These are phyloP conservation scores for Otis tarda DNA, from an alignment of 2,113 vertebrate species.

Conservation along the genomic window DNA sequence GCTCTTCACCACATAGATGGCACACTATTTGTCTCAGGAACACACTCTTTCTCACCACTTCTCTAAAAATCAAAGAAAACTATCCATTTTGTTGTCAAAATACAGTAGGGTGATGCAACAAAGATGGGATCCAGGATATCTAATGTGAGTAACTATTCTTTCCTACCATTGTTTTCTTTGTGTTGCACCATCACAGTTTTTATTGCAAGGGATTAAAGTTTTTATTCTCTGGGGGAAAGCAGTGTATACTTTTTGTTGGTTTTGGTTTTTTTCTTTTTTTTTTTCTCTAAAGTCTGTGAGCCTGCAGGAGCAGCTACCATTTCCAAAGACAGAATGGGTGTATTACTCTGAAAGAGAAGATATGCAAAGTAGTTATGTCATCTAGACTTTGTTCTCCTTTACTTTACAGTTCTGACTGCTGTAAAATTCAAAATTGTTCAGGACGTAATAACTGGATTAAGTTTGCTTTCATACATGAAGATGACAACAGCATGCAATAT, in stretches of 20 bases:
- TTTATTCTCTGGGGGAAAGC: background rate
- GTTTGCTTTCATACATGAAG: background rate
- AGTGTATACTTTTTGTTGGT: background rate
- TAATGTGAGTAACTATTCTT: background rate
- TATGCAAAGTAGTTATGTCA: background rate
- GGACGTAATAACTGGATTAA: background rate
- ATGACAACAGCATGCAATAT: background rate
- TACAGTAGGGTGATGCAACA: accelerated
- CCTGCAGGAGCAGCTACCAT: background rate
- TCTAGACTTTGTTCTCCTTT: background rate
- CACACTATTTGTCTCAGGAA: background rate
- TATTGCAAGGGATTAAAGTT: background rate
- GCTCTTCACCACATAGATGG: background rate
- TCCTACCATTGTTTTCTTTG: background rate
- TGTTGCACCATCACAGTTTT: background rate
- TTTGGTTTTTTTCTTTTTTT: background rate
- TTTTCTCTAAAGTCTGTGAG: background rate
- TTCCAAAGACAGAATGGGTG: background rate
- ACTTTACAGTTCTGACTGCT: background rate
- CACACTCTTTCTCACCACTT: background rate
- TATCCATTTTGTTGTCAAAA: background rate
- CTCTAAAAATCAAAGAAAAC: background rate
- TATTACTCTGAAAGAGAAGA: background rate
- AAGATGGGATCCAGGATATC: background rate
- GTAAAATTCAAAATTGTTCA: background rate